Base-by-base conservation (phyloP, 2,113 vertebrate species). In the Hydrochoerus hydrochaeris region DNA sequence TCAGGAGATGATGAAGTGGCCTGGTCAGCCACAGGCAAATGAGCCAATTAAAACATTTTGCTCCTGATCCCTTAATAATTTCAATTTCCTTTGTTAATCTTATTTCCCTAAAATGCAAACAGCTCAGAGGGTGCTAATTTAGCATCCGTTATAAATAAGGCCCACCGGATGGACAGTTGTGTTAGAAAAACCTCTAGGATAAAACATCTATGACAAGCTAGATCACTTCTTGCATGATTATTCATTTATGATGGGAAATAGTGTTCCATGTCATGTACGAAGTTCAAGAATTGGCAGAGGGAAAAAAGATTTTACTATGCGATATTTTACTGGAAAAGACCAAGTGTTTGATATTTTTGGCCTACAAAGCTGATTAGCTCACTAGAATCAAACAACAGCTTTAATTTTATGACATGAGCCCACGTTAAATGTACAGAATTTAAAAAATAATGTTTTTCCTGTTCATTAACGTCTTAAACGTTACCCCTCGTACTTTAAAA, bases 401-500 rank as follows among this genome's bases (percentile, higher is more conserved):
- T 90, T 96, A 91, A 97, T 95, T 98, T 95, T 94, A 98, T 97
- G 98, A 97, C 97, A 98, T 98, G 97, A 98, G 96, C 92, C 88
- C 46, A 28, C 20, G 83, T 91, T 91, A 95, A 98, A 97, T 94
- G 90, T 71, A 96, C 19, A 75, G 80, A 98, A 94, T 97, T 11
- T 32, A 30, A 97, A 94, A 98, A 35, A 35, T 84, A 90, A 92
- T 97, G 97, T 97, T 93, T 16, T 4, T 22, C 65, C 71, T 90
- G n/a, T 95, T 96, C 96, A 98, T 95, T 97, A 97, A 92, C 67
- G 85, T 92, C 97, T 98, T 3, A 94, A 95, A 85, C 96, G 41
- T 54, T 97, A 97, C 95, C 95, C 92, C 89, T 95, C 95, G 95
- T 95, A 89, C 97, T 98, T 98, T 88, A 97, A 98, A 98, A 97